Conservation (phyloP, 1,140 invertebrate genomes). For the Papilio polytes region DNA sequence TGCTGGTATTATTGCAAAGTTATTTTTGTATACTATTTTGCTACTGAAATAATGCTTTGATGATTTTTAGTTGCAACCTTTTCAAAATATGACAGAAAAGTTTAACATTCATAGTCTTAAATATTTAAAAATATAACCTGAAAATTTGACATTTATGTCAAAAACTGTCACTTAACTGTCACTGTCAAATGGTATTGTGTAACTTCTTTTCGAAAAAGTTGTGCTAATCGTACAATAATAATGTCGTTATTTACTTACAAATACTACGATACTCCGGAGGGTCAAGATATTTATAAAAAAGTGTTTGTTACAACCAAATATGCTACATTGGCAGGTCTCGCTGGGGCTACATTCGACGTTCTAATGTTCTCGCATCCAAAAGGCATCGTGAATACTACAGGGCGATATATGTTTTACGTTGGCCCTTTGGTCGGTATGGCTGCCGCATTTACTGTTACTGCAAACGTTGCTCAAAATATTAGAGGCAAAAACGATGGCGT, state of each 20-base stretch:
- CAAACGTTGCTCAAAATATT: constrained; percentile 84
- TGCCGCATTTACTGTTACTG: constrained; percentile 86
- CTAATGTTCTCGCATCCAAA: constrained; percentile 84
- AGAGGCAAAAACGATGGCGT: constrained; percentile 87
- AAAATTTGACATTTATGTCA: background rate
- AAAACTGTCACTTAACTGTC: background rate
- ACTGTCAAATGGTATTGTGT: constrained; percentile 63
- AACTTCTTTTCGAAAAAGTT: constrained; percentile 53
- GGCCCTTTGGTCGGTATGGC: constrained; percentile 86
- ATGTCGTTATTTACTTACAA: constrained; percentile 52
- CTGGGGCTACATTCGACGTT: constrained; percentile 84
- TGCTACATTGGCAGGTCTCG: constrained; percentile 79
- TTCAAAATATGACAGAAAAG: background rate
- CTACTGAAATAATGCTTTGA: background rate
- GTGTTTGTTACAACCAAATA: constrained; percentile 85
- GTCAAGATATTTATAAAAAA: constrained; percentile 87
- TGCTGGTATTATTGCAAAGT: background rate
- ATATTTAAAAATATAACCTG: background rate
- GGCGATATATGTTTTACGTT: constrained; percentile 79
- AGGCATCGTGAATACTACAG: constrained; percentile 68
- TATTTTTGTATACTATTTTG: background rate
- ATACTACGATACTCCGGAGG: constrained; percentile 87
- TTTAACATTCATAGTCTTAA: background rate
- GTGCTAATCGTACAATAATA: constrained; percentile 43
- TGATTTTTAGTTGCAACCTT: background rate